Evolutionary conservation across 2,888 invertebrate species (phyloP).

Genomic region (Allacma fusca): DNA sequence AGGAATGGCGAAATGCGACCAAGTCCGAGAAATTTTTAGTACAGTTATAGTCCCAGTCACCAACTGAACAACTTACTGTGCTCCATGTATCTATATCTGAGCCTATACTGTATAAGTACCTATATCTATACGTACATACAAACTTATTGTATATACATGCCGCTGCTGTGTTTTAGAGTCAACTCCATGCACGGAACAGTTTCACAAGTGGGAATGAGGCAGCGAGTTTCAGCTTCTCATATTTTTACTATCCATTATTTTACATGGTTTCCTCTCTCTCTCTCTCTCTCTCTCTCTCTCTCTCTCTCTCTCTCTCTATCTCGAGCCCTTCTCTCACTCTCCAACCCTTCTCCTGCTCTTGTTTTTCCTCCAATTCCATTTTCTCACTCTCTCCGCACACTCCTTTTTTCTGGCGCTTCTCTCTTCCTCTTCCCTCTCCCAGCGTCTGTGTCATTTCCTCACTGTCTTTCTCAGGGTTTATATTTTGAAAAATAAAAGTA

Average conservation of each 20-base stretch:
- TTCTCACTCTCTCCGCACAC: no score
- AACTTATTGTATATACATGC: not conserved
- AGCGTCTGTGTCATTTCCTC: not conserved
- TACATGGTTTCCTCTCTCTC: not conserved
- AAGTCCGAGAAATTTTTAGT: not conserved
- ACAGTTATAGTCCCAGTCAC: no score
- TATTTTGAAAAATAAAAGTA: no score
- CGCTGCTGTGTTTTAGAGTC: not conserved
- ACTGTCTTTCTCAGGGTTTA: not conserved
- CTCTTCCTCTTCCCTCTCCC: not conserved
- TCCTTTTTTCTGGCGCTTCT: no score
- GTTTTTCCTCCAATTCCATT: not conserved
- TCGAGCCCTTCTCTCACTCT: not conserved
- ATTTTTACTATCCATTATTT: slow-evolving; percentile 5
- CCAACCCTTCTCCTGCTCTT: not conserved
- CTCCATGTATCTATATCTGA: no score
- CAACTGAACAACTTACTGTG: no score
- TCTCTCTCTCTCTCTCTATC: not conserved
- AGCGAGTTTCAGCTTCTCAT: slow-evolving; percentile 19
- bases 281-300: not conserved
- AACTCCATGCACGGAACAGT: not conserved
- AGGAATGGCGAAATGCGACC: slow-evolving; percentile 10
- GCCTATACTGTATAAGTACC: no score
- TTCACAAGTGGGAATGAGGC: slow-evolving; percentile 1
- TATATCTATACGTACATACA: no score